Base-by-base conservation (phyloP, 1,140 invertebrate genomes). In the Solenopsis invicta region DNA sequence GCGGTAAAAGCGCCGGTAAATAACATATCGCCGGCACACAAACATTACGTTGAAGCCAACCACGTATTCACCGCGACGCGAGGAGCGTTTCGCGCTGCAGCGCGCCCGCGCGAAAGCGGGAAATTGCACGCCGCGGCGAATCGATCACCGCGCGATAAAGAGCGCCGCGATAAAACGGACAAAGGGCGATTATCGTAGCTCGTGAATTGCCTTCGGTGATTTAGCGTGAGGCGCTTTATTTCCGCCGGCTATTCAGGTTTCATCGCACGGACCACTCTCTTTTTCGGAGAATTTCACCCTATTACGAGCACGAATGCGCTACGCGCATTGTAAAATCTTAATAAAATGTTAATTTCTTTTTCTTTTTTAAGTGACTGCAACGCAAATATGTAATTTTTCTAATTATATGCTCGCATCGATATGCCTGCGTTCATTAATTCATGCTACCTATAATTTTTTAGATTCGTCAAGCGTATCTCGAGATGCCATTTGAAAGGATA, bases 61-160 rank as follows among this genome's bases (percentile, higher is more conserved):
- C n/a, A n/a, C 16, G 50, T 67, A 29, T n/a, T 24, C 21, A 3
- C 24, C 48, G 16, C 52, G 66, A 34, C 29, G 48, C 34, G 66
- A 8, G 69, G 34, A 59, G 72, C 77, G 56, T 54, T 87, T 81
- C 86, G 88, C 76, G 78, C 12, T 48, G 74, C n/a, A n/a, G n/a
- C 13, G 74, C 77, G 67, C 87, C n/a, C 71, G 52, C 75, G 76
- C 87, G 45, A 77, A 69, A 56, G 66, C 89, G 84, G 89, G 86
- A 90, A 90, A 90, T 90, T 88, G 86, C 89, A 76, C 87, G 89
- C 89, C 89, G 89, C 86, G 81, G 81, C 87, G 80, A 80, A 90
- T 90, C 89, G 89, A 90, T 90, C 87, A 90, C 86, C 80, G 86
- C 66, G 76, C 77, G 88, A 81, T 71, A 78, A 89, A 90, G 89